A percentile compares a stretch with the other conserved stretches of the same genome.
These are phyloP conservation scores for Brachyhypopomus occidentalis DNA, from an alignment of 2,113 vertebrate species.

Conservation along the genomic window DNA sequence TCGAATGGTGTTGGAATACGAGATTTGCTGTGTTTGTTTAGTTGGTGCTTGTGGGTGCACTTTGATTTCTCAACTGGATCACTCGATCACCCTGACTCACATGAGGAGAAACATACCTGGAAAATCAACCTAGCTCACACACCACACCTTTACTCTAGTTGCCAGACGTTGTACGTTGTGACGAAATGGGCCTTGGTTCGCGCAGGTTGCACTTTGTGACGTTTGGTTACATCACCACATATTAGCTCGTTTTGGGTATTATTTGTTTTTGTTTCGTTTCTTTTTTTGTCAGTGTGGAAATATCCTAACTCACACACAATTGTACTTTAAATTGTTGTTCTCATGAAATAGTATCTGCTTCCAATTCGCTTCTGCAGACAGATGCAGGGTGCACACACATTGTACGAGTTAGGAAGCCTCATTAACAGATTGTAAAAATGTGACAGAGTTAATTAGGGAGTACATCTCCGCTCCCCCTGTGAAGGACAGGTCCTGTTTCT, in stretches of 20 bases:
- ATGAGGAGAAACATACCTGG: not conserved
- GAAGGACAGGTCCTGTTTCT: constrained; percentile 58
- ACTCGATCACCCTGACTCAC: not conserved
- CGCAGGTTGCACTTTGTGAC: not conserved
- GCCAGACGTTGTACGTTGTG: not conserved
- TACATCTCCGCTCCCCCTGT: constrained; percentile 44
- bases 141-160: not conserved
- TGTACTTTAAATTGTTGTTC: constrained; percentile 37
- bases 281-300: no score
- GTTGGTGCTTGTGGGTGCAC: not conserved
- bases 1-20: not conserved
- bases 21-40: not conserved
- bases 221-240: not conserved
- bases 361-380: constrained; percentile 40
- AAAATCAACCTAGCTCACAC: not conserved
- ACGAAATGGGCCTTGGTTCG: not conserved
- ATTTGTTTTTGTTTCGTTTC: not conserved
- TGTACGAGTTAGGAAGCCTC: constrained; percentile 48
- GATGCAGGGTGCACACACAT: constrained; percentile 35
- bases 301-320: not conserved
- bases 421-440: constrained; percentile 59
- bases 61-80: no score
- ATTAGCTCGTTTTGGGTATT: not conserved
- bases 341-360: constrained; percentile 41
- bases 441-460: constrained; percentile 57